Conservation (phyloP, 2,888 invertebrate genomes). For the Lasioglossum lativentre region DNA sequence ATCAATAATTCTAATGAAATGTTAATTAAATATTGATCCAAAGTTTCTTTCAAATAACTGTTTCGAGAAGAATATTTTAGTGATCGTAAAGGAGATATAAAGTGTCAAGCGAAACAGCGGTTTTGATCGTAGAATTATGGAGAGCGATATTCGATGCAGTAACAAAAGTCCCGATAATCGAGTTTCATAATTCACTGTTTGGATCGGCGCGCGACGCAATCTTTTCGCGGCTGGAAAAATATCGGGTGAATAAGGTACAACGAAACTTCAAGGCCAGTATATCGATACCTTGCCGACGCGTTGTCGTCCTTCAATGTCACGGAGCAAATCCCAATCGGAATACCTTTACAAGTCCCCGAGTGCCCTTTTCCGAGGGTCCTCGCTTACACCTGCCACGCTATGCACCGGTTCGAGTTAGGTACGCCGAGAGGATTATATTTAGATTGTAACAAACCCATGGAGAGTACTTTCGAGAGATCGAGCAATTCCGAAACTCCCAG, state of each 20-base stretch:
- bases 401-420: constrained; percentile 1
- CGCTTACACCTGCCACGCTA: constrained; percentile 18
- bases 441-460: constrained; percentile 24
- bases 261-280: background rate
- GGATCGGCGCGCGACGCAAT: background rate
- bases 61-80: background rate
- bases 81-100: background rate
- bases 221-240: background rate
- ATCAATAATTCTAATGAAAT: no score
- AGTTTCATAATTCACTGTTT: background rate
- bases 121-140: background rate
- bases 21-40: background rate
- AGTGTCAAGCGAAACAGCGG: background rate
- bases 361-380: constrained; percentile 12
- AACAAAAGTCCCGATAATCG: background rate
- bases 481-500: background rate
- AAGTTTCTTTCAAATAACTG: background rate
- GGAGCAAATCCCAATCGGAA: constrained; percentile 21
- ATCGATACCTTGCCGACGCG: background rate
- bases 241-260: background rate
- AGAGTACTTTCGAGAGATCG: constrained; percentile 18
- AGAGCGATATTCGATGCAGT: background rate
- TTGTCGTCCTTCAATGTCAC: constrained; percentile 9
- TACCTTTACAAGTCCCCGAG: constrained; percentile 15
- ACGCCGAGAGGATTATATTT: constrained; percentile 22